Evolutionary conservation across 2,797 vertebrate genomes (phyloP).

Genomic region (Scyliorhinus canicula): DNA sequence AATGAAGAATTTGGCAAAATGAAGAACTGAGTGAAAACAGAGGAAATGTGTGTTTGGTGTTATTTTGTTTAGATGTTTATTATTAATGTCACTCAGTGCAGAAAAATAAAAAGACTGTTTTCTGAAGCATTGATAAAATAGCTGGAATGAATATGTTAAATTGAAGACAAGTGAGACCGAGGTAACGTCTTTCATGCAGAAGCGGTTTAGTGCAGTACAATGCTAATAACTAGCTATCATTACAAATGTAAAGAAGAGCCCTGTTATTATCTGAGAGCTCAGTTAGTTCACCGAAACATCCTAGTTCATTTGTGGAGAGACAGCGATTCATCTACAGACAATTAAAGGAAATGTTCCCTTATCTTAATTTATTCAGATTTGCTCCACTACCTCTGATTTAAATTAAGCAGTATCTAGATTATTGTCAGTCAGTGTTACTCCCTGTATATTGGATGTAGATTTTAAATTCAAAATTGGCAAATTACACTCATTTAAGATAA

Average conservation of each 20-base stretch:
- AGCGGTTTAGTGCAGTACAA: not conserved
- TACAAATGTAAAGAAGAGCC: conserved; percentile 18
- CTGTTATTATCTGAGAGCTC: conserved; percentile 2
- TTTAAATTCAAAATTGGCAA: conserved; percentile 44
- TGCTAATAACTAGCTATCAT: conserved; percentile 12
- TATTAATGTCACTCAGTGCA: not conserved
- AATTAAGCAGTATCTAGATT: conserved; percentile 36
- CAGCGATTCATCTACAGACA: not conserved
- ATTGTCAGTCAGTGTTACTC: conserved; percentile 38
- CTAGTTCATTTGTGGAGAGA: conserved; percentile 34
- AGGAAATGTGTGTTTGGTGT: not conserved
- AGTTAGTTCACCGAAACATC: not conserved
- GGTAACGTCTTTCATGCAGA: conserved; percentile 1
- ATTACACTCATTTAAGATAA: conserved; percentile 45
- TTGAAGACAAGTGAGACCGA: not conserved
- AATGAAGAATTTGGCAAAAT: not conserved
- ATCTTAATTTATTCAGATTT: conserved; percentile 1
- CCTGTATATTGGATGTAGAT: conserved; percentile 41
- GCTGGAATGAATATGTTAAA: not conserved
- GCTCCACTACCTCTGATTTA: conserved; percentile 21
- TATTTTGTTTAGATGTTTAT: not conserved
- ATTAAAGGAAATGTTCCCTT: not conserved
- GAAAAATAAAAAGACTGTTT: not conserved
- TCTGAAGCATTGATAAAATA: not conserved
- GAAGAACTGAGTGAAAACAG: not conserved